These are phyloP conservation scores for Parochlus steinenii DNA, from an alignment of 2,888 invertebrate genomes.

Conservation along the genomic window DNA sequence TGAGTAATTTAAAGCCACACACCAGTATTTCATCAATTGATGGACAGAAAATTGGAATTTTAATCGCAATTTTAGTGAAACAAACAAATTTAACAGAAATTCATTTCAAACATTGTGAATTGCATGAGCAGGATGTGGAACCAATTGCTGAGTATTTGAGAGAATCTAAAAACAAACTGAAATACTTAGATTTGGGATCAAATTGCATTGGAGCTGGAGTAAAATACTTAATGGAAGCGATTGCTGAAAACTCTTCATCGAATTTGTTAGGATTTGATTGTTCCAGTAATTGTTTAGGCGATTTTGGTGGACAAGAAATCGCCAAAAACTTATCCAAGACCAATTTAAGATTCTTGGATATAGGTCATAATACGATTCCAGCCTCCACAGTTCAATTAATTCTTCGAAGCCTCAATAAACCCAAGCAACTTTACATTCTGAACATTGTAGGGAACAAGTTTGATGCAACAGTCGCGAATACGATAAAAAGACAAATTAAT, in stretches of 20 bases:
- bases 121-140: constrained; percentile 23
- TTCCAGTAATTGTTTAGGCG: constrained; percentile 21
- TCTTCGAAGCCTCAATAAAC: constrained; percentile 22
- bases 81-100: constrained; percentile 22
- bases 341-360: constrained; percentile 19
- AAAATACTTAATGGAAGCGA: constrained; percentile 19
- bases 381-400: constrained; percentile 19
- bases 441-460: constrained; percentile 22
- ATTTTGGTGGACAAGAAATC: constrained; percentile 23
- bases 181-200: constrained; percentile 19
- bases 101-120: constrained; percentile 21
- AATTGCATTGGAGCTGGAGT: constrained; percentile 23
- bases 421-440: constrained; percentile 18
- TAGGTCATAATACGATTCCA: constrained; percentile 22
- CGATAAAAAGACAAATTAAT: constrained; percentile 20
- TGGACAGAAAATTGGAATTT: constrained; percentile 19
- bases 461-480: constrained; percentile 17
- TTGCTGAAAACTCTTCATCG: constrained; percentile 16
- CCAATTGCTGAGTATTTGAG: constrained; percentile 22
- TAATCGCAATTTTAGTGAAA: constrained; percentile 22
- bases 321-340: constrained; percentile 18
- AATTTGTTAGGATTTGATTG: constrained; percentile 21
- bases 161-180: constrained; percentile 15
- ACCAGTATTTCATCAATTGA: constrained; percentile 18
- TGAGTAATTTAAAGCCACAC: constrained; percentile 19